Conservation (phyloP, 2,888 invertebrate genomes). For the Pristionchus arcanus region DNA sequence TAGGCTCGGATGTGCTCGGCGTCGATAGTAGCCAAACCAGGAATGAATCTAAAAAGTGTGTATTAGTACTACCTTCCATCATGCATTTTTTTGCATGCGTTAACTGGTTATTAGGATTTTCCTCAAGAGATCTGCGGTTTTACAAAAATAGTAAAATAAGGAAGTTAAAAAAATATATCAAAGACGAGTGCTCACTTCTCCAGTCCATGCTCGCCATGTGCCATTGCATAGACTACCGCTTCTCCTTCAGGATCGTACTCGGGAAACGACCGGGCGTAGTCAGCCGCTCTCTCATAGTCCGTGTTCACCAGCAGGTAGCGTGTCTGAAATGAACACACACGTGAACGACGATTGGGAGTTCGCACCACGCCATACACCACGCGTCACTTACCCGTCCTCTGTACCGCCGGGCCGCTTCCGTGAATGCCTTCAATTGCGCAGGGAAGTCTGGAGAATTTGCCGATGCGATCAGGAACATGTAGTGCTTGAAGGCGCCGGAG, state of each 20-base stretch:
- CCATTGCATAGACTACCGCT: background rate
- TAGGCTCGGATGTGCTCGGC: background rate
- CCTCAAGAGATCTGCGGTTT: no score
- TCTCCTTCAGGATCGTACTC: background rate
- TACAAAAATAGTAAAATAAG: no score
- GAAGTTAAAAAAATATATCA: no score
- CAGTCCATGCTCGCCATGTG: background rate
- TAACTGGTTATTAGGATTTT: no score
- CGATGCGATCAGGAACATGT: background rate
- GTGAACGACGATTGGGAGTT: no score
- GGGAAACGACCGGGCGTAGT: background rate
- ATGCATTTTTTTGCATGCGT: no score
- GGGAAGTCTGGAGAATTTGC: background rate
- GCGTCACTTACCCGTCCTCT: background rate
- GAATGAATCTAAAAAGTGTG: background rate
- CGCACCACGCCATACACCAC: background rate
- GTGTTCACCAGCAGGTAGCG: constrained; percentile 12
- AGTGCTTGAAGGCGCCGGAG: background rate
- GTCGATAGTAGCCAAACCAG: background rate
- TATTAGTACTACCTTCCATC: background rate
- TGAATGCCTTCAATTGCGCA: background rate
- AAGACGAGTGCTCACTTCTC: background rate
- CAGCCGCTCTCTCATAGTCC: background rate
- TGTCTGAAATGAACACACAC: constrained; percentile 6
- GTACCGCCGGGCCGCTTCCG: background rate